Percentiles rank a stretch among this genome's conserved stretches.
Evolutionary conservation across 2,888 invertebrate genomes (phyloP).

Genomic region (Leptinotarsa peninsularis): DNA sequence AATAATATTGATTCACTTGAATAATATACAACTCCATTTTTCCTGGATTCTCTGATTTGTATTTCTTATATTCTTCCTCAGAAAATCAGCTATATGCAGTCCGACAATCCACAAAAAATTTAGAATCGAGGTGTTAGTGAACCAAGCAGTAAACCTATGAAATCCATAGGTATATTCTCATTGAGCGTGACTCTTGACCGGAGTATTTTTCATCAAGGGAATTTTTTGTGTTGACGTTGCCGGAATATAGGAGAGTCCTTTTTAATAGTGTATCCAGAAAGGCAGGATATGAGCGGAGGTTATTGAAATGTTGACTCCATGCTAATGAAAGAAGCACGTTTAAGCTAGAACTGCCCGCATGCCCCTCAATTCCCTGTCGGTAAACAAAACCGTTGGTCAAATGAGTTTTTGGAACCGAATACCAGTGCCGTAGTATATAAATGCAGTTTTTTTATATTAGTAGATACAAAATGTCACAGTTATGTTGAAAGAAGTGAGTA

Average conservation of each 20-base stretch:
- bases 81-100: too few relatives aligned
- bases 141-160: too few relatives aligned
- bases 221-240: constrained; percentile 43
- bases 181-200: constrained; percentile 1
- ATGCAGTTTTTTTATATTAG: not conserved
- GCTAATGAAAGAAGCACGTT: constrained; percentile 66
- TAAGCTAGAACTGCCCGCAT: constrained; percentile 56
- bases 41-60: too few relatives aligned
- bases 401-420: constrained; percentile 63
- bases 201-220: constrained; percentile 42
- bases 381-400: constrained; percentile 63
- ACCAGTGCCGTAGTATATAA: constrained; percentile 22
- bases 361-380: constrained; percentile 48
- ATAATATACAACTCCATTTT: too few relatives aligned
- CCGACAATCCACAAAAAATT: too few relatives aligned
- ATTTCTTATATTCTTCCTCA: too few relatives aligned
- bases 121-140: too few relatives aligned
- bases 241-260: constrained; percentile 46
- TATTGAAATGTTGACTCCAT: constrained; percentile 65
- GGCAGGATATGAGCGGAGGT: constrained; percentile 63
- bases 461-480: too few relatives aligned
- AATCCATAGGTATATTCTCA: constrained; percentile 8
- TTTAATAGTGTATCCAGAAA: constrained; percentile 46
- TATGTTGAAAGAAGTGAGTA: not conserved
- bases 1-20: too few relatives aligned